Conservation (phyloP, 1,140 invertebrate genomes). For the Drosophila melanica region DNA sequence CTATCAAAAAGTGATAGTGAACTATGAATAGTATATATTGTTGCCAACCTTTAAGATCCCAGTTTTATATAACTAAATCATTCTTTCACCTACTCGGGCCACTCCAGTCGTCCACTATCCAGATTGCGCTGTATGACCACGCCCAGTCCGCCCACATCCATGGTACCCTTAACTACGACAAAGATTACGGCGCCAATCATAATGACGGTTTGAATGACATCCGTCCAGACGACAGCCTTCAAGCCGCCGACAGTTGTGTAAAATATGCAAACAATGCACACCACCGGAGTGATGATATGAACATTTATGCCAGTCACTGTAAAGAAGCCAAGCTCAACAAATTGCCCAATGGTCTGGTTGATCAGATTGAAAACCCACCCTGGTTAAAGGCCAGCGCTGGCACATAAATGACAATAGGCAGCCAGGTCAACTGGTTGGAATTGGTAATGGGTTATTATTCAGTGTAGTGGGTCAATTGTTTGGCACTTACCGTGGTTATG, state of each 20-base stretch:
- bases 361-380: constrained; percentile 85
- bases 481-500: constrained; percentile 87
- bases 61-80: not conserved
- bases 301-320: constrained; percentile 94
- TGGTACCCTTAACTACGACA: constrained; percentile 91
- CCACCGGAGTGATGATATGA: constrained; percentile 91
- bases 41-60: not conserved
- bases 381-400: constrained; percentile 95
- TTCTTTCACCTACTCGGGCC: constrained; percentile 88
- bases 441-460: constrained; percentile 4
- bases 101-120: constrained; percentile 90
- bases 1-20: not conserved
- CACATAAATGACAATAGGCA: constrained; percentile 95
- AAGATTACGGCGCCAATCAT: constrained; percentile 94
- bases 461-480: constrained; percentile 1
- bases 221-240: constrained; percentile 97
- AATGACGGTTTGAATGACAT: constrained; percentile 93
- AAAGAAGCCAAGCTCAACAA: constrained; percentile 49
- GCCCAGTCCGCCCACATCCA: constrained; percentile 91
- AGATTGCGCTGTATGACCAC: constrained; percentile 89
- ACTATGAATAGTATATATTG: too few species aligned
- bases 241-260: constrained; percentile 89
- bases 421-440: constrained; percentile 89
- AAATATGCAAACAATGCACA: constrained; percentile 84
- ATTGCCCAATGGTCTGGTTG: not conserved